These are phyloP conservation scores for Isotomurus palustris DNA, from an alignment of 2,888 invertebrate species.

Conservation along the genomic window DNA sequence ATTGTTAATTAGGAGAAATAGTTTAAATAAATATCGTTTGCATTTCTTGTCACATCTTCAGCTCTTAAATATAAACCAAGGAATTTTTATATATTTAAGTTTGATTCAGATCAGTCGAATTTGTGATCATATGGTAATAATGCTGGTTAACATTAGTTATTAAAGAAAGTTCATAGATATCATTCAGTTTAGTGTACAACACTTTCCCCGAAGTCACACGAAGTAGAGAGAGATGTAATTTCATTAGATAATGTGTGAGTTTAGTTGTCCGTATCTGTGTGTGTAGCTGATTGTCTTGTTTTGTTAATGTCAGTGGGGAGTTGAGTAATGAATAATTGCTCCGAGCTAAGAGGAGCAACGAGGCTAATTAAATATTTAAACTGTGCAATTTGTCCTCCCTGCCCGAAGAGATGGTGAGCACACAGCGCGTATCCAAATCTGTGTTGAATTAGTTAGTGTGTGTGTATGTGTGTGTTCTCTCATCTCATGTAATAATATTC, in stretches of 20 bases:
- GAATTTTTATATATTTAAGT: neutral
- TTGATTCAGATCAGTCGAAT: too few relatives aligned
- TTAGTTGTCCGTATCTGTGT: neutral
- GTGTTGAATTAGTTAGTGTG: neutral
- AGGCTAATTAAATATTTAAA: conserved; percentile 17
- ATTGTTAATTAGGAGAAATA: too few relatives aligned
- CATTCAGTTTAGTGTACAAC: too few relatives aligned
- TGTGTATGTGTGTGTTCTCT: neutral
- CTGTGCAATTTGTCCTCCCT: conserved; percentile 15
- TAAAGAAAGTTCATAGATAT: too few relatives aligned
- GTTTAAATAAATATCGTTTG: too few relatives aligned
- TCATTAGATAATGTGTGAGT: neutral
- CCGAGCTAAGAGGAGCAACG: conserved; percentile 2
- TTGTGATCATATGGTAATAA: too few relatives aligned
- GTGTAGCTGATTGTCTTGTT: conserved; percentile 8
- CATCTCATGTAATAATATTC: too few relatives aligned
- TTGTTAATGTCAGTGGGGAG: conserved; percentile 14
- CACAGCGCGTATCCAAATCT: neutral
- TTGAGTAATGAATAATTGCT: conserved; percentile 15
- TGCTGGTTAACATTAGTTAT: too few relatives aligned
- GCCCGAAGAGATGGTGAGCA: neutral
- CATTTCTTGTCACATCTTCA: too few relatives aligned
- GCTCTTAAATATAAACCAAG: too few relatives aligned
- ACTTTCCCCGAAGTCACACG: neutral
- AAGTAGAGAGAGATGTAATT: neutral